These are phyloP conservation scores for Anthopleura xanthogrammica DNA, from an alignment of 92 coral and sea anemone genomes.

Conservation along the genomic window DNA sequence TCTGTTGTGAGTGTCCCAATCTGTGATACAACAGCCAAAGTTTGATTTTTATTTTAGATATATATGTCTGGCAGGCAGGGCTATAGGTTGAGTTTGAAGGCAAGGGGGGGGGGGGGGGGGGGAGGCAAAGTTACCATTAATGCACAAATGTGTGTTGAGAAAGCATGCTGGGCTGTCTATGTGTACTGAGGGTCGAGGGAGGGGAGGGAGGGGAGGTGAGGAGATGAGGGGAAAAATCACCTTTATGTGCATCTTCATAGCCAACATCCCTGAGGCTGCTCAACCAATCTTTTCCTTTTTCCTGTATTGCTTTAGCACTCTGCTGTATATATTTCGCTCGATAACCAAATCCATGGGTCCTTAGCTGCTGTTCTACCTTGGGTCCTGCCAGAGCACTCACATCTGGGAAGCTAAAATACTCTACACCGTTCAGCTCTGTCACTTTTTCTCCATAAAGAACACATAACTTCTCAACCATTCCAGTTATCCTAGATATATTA, in stretches of 20 bases:
- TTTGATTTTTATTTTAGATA: too few relatives aligned
- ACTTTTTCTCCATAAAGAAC: constrained; percentile 71
- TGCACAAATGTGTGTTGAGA: too few relatives aligned
- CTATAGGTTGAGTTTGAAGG: too few relatives aligned
- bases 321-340: constrained; percentile 85
- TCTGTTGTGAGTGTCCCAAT: too few relatives aligned
- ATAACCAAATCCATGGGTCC: constrained; percentile 91
- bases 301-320: constrained; percentile 64
- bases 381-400: constrained; percentile 55
- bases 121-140: too few relatives aligned
- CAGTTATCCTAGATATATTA: constrained; percentile 82
- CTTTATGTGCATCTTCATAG: constrained; percentile 84
- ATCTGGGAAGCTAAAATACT: constrained; percentile 67
- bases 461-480: constrained; percentile 82
- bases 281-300: constrained; percentile 76
- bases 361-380: constrained; percentile 70
- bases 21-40: too few relatives aligned
- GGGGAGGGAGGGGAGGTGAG: too few relatives aligned
- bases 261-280: constrained; percentile 58
- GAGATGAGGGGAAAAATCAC: constrained; percentile 15
- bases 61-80: too few relatives aligned
- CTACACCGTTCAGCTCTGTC: constrained; percentile 58
- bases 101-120: too few relatives aligned
- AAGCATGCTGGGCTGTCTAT: too few relatives aligned
- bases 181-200: too few relatives aligned